Conservation (phyloP, 2,888 invertebrate genomes). For the Sinohyriopsis cumingii region DNA sequence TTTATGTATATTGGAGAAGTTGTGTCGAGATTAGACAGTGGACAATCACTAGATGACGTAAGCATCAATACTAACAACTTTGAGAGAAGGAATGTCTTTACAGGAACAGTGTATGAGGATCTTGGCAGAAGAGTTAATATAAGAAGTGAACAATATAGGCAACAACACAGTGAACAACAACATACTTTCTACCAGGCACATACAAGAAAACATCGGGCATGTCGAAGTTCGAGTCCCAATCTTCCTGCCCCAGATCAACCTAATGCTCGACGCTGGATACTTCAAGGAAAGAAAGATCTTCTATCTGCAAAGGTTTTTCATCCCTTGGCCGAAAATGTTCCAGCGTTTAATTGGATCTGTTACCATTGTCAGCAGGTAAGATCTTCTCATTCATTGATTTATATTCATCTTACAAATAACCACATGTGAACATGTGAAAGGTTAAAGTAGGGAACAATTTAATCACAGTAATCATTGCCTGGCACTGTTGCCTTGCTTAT, state of each 20-base stretch:
- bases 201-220: too few species aligned
- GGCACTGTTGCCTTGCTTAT: too few species aligned
- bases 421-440: too few species aligned
- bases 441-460: too few species aligned
- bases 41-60: constrained; percentile 15
- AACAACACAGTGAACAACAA: not conserved
- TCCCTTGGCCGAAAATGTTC: constrained; percentile 14
- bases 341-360: constrained; percentile 46
- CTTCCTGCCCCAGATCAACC: constrained; percentile 28
- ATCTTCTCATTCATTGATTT: too few species aligned
- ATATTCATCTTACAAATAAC: too few species aligned
- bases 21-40: constrained; percentile 26
- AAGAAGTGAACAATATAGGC: not conserved
- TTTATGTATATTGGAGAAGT: constrained; percentile 37
- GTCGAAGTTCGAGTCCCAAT: too few species aligned
- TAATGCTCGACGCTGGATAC: constrained; percentile 47
- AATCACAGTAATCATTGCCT: too few species aligned
- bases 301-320: constrained; percentile 21
- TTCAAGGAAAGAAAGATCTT: constrained; percentile 46
- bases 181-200: not conserved
- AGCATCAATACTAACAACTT: too few species aligned
- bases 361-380: constrained; percentile 51
- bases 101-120: not conserved
- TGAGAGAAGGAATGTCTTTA: too few species aligned
- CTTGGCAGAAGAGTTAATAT: not conserved